phyloP scores from a whole-genome alignment of 2,113 vertebrate genomes.

The Tyto alba region DNA sequence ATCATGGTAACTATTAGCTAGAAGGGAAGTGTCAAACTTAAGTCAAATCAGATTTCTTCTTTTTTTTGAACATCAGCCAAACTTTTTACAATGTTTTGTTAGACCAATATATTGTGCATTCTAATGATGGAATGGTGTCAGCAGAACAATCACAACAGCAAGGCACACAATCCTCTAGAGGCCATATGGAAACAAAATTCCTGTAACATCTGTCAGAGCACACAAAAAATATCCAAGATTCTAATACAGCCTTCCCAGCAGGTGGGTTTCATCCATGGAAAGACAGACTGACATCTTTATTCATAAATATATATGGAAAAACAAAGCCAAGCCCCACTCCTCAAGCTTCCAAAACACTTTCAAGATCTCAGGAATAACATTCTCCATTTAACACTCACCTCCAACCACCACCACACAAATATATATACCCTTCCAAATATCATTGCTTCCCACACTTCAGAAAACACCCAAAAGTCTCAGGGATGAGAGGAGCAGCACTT shows the following conservation, averaged over 20 bases:
- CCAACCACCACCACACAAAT: accelerated
- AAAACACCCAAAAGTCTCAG: not conserved
- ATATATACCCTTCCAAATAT: not conserved
- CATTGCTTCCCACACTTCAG: not conserved
- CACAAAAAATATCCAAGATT: not conserved
- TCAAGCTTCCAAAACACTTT: not conserved
- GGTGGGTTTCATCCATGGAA: not conserved
- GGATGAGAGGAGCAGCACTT: not conserved
- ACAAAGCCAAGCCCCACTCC: not conserved
- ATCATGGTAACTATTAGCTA: too few species aligned
- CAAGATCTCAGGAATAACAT: not conserved
- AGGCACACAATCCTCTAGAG: not conserved
- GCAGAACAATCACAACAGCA: not conserved
- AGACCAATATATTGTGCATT: not conserved
- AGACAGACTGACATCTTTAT: not conserved
- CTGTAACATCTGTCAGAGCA: not conserved
- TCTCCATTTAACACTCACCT: not conserved
- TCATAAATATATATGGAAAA: not conserved
- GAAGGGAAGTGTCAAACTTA: not conserved
- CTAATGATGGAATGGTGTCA: not conserved
- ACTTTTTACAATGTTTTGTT: not conserved
- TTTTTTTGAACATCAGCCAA: not conserved
- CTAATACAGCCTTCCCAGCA: not conserved
- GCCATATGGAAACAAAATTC: not conserved
- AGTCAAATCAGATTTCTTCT: not conserved